Conservation (phyloP, 64 coral and sea anemone species). For the Stichodactyla helianthus region DNA sequence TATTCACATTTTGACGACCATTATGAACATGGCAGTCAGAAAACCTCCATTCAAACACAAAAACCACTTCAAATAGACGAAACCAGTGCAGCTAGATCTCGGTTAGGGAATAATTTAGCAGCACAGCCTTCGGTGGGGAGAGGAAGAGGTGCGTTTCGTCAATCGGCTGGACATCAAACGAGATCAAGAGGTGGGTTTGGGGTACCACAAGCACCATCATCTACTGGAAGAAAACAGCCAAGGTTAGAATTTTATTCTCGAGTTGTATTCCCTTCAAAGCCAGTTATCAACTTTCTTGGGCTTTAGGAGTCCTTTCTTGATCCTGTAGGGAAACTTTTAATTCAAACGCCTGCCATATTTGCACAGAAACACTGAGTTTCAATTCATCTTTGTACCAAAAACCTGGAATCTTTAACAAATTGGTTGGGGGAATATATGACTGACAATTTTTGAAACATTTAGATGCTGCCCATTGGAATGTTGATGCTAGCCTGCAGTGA, state of each 20-base stretch:
- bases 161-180: neutral
- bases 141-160: slow-evolving; percentile 25
- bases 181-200: slow-evolving; percentile 39
- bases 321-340: too few relatives aligned
- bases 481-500: too few relatives aligned
- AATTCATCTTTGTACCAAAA: too few relatives aligned
- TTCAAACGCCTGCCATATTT: too few relatives aligned
- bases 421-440: too few relatives aligned
- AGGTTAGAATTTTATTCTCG: neutral
- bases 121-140: slow-evolving; percentile 10
- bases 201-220: neutral
- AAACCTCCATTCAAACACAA: neutral
- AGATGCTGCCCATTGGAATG: too few relatives aligned
- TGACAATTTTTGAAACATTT: too few relatives aligned
- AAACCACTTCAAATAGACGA: neutral
- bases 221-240: neutral
- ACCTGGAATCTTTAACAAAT: too few relatives aligned
- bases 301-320: too few relatives aligned
- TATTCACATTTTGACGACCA: neutral
- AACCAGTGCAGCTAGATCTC: neutral
- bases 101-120: neutral
- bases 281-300: too few relatives aligned
- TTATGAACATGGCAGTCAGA: neutral
- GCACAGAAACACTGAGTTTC: too few relatives aligned
- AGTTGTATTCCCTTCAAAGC: neutral